Evolutionary conservation across 2,113 vertebrate species (phyloP), one percentile per base, ranked within the genome.

Genomic region (Eclectus roratus): DNA sequence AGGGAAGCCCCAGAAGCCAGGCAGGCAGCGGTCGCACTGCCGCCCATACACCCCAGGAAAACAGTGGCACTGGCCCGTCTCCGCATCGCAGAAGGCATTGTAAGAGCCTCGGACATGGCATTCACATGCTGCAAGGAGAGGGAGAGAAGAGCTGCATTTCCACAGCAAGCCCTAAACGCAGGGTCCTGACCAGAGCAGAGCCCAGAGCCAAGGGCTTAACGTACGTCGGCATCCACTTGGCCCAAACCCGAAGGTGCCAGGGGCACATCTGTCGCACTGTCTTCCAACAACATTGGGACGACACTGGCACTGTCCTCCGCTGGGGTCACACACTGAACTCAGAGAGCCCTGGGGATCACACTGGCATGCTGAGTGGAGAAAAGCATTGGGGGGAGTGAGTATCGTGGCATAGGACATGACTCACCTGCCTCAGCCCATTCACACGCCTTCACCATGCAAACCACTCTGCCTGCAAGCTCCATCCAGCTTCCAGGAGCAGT

Each of bases 291-390:
- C 98, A 0, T 99, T 99, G 13, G 98, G 98, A 6, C 99, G 99
- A 93, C 99, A 99, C 78, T 98, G 98, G 94, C 99, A 99, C 92
- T 99, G 99, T 41, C 99, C 99, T 71, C 99, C 99, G 0, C 56
- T 99, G 65, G 99, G 98, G 82, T 99, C 98, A 4, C 99, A 99
- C 83, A 99, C 98, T 0, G 98, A 99, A 95, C 99, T 99, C 74
- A 99, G 95, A 1, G 99, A 99, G 39, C 99, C 99, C 97, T 99
- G 99, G 3, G 98, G 99, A 96, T 99, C 98, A 70, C 99, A 99
- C 66, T 98, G 97, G 96, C 99, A 99, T 43, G 98, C 99, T 99
- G 97, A 50, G 90, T 1, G 4, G 77, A 68, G 21, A 88, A 47
- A 58, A 96, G 56, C 61, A 70, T 33, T 8, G 4, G 2, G 18